Conservation (phyloP, 2,888 invertebrate species). For the Heliconius ismenius region DNA sequence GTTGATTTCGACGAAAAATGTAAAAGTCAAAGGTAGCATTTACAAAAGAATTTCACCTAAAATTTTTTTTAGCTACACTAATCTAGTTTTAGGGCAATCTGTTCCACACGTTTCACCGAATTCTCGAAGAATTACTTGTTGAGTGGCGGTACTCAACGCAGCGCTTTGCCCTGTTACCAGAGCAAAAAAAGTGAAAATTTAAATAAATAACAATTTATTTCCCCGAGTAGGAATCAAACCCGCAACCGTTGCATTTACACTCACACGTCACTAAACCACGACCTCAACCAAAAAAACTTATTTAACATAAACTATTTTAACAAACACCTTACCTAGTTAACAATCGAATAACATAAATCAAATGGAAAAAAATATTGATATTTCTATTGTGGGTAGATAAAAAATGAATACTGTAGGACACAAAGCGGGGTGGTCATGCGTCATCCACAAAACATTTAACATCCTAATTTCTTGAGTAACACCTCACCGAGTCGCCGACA, state of each 20-base stretch:
- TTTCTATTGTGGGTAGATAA: slow-evolving; percentile 65
- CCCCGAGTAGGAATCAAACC: too few species aligned
- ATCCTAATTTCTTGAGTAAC: slow-evolving; percentile 79
- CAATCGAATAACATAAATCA: slow-evolving; percentile 39
- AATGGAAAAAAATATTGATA: slow-evolving; percentile 61
- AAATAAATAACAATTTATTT: too few species aligned
- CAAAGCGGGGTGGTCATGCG: slow-evolving; percentile 70
- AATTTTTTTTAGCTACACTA: too few species aligned
- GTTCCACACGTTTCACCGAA: too few species aligned
- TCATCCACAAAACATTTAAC: slow-evolving; percentile 78
- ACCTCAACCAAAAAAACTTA: neutral
- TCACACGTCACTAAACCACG: too few species aligned
- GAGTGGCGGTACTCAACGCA: too few species aligned
- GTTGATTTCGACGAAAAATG: neutral
- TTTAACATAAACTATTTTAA: slow-evolving; percentile 8
- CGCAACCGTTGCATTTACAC: too few species aligned
- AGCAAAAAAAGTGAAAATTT: too few species aligned
- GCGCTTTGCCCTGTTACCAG: too few species aligned
- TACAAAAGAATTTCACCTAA: neutral
- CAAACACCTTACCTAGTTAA: slow-evolving; percentile 37
- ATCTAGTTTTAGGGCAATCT: too few species aligned
- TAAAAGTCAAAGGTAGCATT: neutral
- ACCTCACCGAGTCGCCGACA: slow-evolving; percentile 78
- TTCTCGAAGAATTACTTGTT: too few species aligned
- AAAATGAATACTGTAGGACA: slow-evolving; percentile 49